These are phyloP conservation scores for Trematocara marginatum DNA, from an alignment of 2,113 vertebrate genomes.

Conservation along the genomic window DNA sequence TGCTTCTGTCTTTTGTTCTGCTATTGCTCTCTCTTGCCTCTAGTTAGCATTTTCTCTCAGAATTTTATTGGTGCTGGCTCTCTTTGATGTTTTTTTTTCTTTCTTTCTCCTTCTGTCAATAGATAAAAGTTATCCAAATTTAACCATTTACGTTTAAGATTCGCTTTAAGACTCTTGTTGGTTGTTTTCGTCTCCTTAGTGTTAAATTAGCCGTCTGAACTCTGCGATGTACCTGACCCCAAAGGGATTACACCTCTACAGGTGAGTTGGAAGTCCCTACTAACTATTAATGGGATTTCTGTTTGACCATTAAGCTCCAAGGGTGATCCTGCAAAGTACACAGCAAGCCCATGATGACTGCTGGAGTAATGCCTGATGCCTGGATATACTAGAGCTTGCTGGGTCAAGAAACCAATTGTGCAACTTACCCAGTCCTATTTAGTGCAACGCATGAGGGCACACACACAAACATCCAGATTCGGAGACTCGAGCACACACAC, in stretches of 20 bases:
- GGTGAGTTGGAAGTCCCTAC: constrained; percentile 8
- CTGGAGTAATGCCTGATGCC: constrained; percentile 54
- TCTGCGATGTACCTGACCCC: not conserved
- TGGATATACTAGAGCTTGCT: constrained; percentile 39
- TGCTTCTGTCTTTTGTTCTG: constrained; percentile 15
- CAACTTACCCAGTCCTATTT: not conserved
- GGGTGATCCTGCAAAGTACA: constrained; percentile 23
- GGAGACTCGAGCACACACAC: not conserved
- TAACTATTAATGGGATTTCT: constrained; percentile 43
- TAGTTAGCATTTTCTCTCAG: not conserved
- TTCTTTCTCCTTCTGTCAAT: not conserved
- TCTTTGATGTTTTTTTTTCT: constrained; percentile 11
- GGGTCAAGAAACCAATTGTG: constrained; percentile 39
- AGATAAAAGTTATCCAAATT: not conserved
- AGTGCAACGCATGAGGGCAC: not conserved
- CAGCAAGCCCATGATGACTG: constrained; percentile 33
- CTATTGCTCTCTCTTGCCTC: not conserved
- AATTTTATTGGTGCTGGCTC: not conserved
- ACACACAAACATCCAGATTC: not conserved
- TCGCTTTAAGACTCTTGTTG: not conserved
- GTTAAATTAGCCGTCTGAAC: not conserved
- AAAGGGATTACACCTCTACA: not conserved
- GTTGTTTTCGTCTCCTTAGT: not conserved
- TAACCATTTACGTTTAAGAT: not conserved
- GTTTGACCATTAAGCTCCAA: constrained; percentile 16